A percentile compares a stretch with the other conserved stretches of the same genome.
phyloP scores from a whole-genome alignment of 2,888 invertebrate species.

The Hydraecia micacea region DNA sequence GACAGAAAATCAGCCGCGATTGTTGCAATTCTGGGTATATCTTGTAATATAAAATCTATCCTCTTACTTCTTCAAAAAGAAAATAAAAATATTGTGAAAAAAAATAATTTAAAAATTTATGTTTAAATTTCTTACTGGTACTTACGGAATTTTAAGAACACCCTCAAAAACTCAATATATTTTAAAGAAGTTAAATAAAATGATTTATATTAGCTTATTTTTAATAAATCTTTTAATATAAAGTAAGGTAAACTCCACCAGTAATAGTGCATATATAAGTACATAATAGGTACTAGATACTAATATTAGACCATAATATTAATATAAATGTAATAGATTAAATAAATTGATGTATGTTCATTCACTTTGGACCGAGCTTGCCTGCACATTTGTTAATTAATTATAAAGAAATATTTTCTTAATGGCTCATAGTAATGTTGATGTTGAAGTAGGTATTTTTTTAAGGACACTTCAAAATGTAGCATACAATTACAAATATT shows the following conservation, averaged over 20 bases:
- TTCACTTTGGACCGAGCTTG: conserved; percentile 78
- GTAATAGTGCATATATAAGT: conserved; percentile 43
- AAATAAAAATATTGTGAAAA: background rate
- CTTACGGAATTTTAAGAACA: background rate
- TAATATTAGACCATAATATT: conserved; percentile 47
- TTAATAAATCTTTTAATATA: conserved; percentile 1
- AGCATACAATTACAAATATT: conserved; percentile 54
- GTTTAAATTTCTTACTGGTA: background rate
- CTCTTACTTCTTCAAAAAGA: background rate
- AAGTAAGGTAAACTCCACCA: conserved; percentile 23
- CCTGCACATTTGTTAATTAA: conserved; percentile 84
- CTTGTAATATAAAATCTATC: background rate
- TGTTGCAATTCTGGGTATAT: background rate
- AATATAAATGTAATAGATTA: conserved; percentile 47
- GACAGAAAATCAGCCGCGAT: background rate
- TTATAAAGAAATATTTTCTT: conserved; percentile 84
- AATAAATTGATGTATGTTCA: conserved; percentile 45
- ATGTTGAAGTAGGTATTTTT: conserved; percentile 75
- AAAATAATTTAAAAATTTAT: background rate
- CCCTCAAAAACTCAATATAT: background rate
- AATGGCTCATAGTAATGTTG: conserved; percentile 76
- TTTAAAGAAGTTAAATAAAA: background rate
- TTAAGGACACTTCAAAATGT: conserved; percentile 71
- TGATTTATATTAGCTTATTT: conserved; percentile 1
- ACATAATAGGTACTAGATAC: conserved; percentile 54